Base-by-base conservation (phyloP, 2,888 invertebrate species). In the Stratiomys singularior region DNA sequence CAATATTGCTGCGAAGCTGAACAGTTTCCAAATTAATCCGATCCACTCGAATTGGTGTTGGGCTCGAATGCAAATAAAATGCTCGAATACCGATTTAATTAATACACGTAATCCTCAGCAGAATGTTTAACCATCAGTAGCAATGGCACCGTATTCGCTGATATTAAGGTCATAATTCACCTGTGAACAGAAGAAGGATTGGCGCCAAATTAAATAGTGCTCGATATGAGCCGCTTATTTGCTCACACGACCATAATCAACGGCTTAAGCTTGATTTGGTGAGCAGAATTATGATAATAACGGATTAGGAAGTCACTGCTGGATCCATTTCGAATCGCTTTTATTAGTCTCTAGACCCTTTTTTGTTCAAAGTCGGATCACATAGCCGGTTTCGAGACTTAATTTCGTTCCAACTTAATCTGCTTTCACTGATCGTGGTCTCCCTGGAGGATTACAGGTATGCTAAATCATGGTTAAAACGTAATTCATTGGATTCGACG, bases 351-450 rank as follows among this genome's bases (percentile, higher is more conserved):
- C 63, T 46, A 47, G 44, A 25, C 27, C 23, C 72, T 76, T 72
- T 58, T 66, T 47, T 64, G 72, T 47, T 72, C 30, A 44, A 60
- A 47, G 27, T 25, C 52, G 27, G 27, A 72, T 72, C 27, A 9
- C 27, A 13, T n/a, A 15, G 52, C 18, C 18, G 18, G 52, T 52
- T 52, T 52, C 27, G 27, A 11, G 27, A 15, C 28, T 58, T 21
- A 30, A 66, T 28, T 60, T 74, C 46, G 46, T 66, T 71, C 18
- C 28, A 28, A 28, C 67, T 74, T 74, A 77, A 79, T 79, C 77
- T 76, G 76, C 76, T 76, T 76, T 76, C 47, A 67, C 69, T 74
- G 77, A 74, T 77, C 77, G 47, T 77, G 79, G 60, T 67, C 77
- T 77, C 76, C 79, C 76, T 76, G 64, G 77, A 77, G 72, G 77